A percentile compares a stretch with the other conserved stretches of the same genome.
These are phyloP conservation scores for Zaprionus gabonicus DNA, from an alignment of 1,140 invertebrate species.

Conservation along the genomic window DNA sequence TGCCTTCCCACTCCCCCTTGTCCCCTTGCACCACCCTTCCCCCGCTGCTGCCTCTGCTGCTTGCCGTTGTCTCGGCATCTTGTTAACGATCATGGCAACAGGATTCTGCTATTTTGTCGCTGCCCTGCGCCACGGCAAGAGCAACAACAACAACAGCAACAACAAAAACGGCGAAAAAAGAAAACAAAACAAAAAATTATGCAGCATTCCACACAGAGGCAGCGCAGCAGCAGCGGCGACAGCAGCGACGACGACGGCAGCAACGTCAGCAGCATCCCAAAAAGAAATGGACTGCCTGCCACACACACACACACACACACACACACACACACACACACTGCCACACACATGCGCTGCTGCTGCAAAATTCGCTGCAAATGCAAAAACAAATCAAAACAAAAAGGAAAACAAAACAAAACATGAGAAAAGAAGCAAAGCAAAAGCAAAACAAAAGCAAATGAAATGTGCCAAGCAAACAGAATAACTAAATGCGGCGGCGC, in stretches of 20 bases:
- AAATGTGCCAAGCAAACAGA: constrained; percentile 71
- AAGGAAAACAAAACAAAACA: constrained; percentile 14
- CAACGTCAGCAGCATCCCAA: constrained; percentile 68
- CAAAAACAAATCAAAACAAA: constrained; percentile 50
- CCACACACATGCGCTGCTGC: constrained; percentile 21
- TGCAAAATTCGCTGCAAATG: constrained; percentile 60
- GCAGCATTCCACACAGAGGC: constrained; percentile 69
- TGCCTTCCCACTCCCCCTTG: background rate
- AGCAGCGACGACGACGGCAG: constrained; percentile 35
- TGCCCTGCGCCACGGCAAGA: constrained; percentile 61
- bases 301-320: constrained; percentile 56
- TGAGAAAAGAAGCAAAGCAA: background rate
- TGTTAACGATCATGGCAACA: constrained; percentile 82
- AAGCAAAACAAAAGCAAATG: constrained; percentile 15
- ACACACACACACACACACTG: constrained; percentile 40
- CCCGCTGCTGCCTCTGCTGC: background rate
- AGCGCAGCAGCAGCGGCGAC: constrained; percentile 25
- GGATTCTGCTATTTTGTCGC: constrained; percentile 82
- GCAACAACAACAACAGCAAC: constrained; percentile 12
- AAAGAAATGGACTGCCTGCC: constrained; percentile 69
- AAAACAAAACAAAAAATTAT: constrained; percentile 57
- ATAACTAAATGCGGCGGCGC: constrained; percentile 68
- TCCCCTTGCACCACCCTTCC: background rate
- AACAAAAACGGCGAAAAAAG: constrained; percentile 30
- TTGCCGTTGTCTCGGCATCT: constrained; percentile 74